A percentile compares a stretch with the other conserved stretches of the same genome.
Conservation (phyloP, 2,888 invertebrate genomes). For the Xestia xanthographa region DNA sequence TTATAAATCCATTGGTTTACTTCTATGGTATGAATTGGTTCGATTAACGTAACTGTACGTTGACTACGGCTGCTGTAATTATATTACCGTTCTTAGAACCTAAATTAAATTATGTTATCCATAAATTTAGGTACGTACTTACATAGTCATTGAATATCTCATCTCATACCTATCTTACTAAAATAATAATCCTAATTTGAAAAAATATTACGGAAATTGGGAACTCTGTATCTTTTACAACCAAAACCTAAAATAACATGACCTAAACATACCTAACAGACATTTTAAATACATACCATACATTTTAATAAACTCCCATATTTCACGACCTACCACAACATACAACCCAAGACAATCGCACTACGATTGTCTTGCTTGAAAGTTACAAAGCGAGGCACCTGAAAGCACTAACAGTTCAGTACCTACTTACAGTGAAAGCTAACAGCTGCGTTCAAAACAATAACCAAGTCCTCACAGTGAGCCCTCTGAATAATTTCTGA, state of each 20-base stretch:
- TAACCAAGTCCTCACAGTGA: constrained; percentile 32
- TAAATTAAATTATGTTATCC: neutral
- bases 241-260: neutral
- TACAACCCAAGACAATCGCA: neutral
- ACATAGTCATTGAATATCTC: neutral
- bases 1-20: constrained; percentile 5
- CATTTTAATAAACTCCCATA: neutral
- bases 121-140: neutral
- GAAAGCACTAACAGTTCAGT: constrained; percentile 30
- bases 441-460: constrained; percentile 54
- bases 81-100: neutral
- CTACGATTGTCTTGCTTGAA: neutral
- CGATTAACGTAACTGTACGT: neutral
- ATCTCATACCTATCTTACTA: neutral
- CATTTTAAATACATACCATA: neutral
- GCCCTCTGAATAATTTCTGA: constrained; percentile 54
- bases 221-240: neutral
- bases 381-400: constrained; percentile 1
- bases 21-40: constrained; percentile 4
- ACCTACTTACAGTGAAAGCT: constrained; percentile 7
- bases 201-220: neutral
- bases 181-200: neutral
- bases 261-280: neutral
- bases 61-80: neutral
- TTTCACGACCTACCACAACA: neutral